Conservation (phyloP, 2,888 invertebrate species). For the Empis stercorea region DNA sequence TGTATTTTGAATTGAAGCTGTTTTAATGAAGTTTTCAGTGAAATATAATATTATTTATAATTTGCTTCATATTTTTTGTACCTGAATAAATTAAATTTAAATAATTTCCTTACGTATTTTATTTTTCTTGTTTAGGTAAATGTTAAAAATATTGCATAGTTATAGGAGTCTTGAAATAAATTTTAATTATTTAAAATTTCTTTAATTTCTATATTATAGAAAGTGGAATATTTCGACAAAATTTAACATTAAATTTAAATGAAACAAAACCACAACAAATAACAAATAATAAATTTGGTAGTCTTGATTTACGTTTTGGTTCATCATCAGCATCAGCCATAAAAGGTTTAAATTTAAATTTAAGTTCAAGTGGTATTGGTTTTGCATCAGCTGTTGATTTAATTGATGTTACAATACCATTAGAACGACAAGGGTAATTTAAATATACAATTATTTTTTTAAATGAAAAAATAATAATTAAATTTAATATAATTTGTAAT, state of each 20-base stretch:
- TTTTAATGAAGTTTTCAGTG: no score
- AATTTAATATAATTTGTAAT: conserved; percentile 9
- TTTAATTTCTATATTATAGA: conserved; percentile 26
- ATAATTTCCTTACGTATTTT: no score
- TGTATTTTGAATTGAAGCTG: no score
- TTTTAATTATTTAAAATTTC: no score
- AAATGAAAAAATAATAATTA: conserved; percentile 1
- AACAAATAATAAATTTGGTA: conserved; percentile 30
- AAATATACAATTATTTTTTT: background rate
- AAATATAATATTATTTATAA: no score
- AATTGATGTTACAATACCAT: conserved; percentile 66
- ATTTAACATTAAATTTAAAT: conserved; percentile 62
- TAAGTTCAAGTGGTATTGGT: conserved; percentile 36
- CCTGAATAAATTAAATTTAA: no score
- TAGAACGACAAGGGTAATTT: conserved; percentile 75
- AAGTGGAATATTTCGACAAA: conserved; percentile 47
- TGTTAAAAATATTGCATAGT: no score
- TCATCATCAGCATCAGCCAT: conserved; percentile 12
- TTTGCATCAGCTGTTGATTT: conserved; percentile 52
- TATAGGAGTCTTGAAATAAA: no score
- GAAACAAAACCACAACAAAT: conserved; percentile 36
- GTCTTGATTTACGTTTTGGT: conserved; percentile 36
- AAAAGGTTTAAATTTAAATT: conserved; percentile 55
- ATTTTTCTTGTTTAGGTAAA: no score
- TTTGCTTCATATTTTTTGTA: no score